A percentile compares a stretch with the other conserved stretches of the same genome.
Conservation (phyloP, 2,113 vertebrate genomes). For the Glaucidium brasilianum region DNA sequence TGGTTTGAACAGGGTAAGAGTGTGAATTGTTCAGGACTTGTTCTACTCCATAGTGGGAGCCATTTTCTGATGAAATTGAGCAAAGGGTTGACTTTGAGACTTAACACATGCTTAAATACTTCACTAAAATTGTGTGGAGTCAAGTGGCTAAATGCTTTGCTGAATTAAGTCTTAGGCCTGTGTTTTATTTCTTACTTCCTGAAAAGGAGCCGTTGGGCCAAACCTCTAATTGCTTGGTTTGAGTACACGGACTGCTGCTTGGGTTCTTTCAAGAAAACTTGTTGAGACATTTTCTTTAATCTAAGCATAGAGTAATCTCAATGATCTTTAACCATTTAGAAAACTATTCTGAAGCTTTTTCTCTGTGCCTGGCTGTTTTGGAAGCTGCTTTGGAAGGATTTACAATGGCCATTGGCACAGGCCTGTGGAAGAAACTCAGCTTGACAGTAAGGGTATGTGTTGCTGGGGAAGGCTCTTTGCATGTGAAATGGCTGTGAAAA, state of each 20-base stretch:
- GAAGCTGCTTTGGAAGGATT: background rate
- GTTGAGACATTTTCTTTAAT: background rate
- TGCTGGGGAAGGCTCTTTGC: background rate
- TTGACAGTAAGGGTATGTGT: background rate
- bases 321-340: background rate
- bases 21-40: background rate
- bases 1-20: background rate
- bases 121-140: background rate
- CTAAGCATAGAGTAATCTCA: background rate
- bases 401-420: background rate
- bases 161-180: background rate
- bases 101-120: background rate
- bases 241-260: background rate
- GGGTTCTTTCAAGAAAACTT: background rate
- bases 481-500: background rate
- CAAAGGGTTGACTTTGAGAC: background rate
- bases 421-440: background rate
- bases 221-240: background rate
- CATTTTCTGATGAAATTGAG: background rate
- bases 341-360: background rate
- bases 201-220: background rate
- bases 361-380: background rate
- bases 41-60: background rate
- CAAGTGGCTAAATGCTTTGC: background rate
- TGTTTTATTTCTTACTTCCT: background rate